These are phyloP conservation scores for Noctuana brunneofusca DNA, from an alignment of 2,888 invertebrate species.

Conservation along the genomic window DNA sequence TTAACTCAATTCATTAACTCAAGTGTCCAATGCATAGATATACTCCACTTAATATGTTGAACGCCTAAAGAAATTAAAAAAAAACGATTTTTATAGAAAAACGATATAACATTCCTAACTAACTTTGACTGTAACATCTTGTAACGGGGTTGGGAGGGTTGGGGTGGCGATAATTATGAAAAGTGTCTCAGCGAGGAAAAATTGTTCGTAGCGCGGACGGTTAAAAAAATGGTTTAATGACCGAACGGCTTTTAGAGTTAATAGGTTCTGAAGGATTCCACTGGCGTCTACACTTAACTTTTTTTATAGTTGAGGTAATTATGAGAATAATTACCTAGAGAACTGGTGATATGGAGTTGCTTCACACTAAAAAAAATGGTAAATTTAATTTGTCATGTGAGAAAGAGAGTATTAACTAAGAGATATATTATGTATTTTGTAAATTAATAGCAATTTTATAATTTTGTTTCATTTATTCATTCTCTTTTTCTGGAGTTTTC, in stretches of 20 bases:
- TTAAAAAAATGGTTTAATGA: constrained; percentile 76
- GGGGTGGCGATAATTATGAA: constrained; percentile 76
- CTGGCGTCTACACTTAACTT: constrained; percentile 38
- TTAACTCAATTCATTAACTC: no score
- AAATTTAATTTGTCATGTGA: no score
- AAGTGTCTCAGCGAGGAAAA: constrained; percentile 77
- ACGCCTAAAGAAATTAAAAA: background rate
- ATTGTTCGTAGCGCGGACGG: constrained; percentile 65
- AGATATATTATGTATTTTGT: no score
- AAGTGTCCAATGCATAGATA: no score
- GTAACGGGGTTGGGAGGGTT: constrained; percentile 54
- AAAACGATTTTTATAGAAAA: background rate
- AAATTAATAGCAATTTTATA: no score
- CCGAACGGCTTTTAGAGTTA: constrained; percentile 76
- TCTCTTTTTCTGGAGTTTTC: no score
- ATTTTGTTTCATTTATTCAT: no score
- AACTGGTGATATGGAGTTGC: background rate
- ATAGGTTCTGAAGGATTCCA: constrained; percentile 75
- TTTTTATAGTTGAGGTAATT: constrained; percentile 21
- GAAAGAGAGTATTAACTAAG: no score
- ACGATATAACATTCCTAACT: constrained; percentile 54
- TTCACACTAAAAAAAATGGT: no score
- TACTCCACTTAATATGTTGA: no score
- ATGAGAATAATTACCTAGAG: background rate
- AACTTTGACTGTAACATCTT: constrained; percentile 71